Base-by-base conservation (phyloP, 2,888 invertebrate species). In the Tenodera sinensis region DNA sequence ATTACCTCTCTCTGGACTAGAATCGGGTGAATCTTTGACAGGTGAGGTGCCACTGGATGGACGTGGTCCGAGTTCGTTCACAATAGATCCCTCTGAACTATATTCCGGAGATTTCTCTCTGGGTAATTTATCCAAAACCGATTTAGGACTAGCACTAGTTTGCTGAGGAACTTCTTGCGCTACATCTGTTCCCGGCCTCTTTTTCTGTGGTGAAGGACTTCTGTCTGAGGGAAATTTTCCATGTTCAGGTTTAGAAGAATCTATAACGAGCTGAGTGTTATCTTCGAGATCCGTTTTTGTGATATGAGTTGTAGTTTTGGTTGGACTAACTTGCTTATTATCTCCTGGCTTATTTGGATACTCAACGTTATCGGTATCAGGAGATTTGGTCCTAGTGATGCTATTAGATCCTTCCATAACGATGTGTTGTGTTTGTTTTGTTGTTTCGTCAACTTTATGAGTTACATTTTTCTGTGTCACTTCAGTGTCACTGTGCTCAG, bases 71-170 rank as follows among this genome's bases (percentile, higher is more conserved):
- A 92, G 83, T 90, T 92, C 92, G 85, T 91, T 91, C 8, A 91
- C 91, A 14, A 92, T 91, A 15, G 92, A 92, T 0, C 92, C 92
- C 90, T 92, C 92, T 12, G 92, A 92, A 88, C 92, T 92, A 89
- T 92, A 92, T 85, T 92, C 92, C 12, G 92, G 92, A 25, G 92
- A 92, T 84, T 91, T 92, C 85, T 92, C 92, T 90, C 92, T 88
- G 14, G 87, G 88, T 12, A 88, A 25, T n/a, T 86, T 89, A 84
- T 83, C 88, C 27, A 85, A 34, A 6, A 82, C 81, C 14, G 88
- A 85, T 84, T 85, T 89, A 28, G 83, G 83, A 83, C 86, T 86
- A 14, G n/a, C n/a, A 20, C 28, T 15, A 54, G n/a, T 2, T 20
- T 71, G 20, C 25, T 71, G 54, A 20, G 54, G 54, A 20, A 25